phyloP scores from a whole-genome alignment of 1,140 invertebrate species.

The Macrobrachium nipponense region DNA sequence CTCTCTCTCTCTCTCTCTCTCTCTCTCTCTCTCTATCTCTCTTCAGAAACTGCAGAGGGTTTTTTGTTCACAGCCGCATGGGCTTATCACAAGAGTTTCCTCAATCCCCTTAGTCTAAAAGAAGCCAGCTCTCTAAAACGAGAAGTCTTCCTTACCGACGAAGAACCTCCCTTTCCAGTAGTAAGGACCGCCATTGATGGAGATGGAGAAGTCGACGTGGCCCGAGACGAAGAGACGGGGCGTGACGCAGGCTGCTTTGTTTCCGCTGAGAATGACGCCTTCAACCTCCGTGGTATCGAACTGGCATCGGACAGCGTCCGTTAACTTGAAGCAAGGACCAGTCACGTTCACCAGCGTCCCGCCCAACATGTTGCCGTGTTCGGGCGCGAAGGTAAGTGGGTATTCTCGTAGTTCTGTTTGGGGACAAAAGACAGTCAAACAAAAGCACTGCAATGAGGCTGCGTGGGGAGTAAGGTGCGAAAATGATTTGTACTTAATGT shows the following conservation, averaged over 20 bases:
- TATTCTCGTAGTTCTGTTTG: constrained; percentile 59
- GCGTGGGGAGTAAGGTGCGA: too few relatives aligned
- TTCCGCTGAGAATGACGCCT: constrained; percentile 68
- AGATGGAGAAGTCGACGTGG: constrained; percentile 88
- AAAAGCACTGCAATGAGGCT: too few relatives aligned
- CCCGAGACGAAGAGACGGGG: constrained; percentile 90
- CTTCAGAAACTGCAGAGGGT: not conserved
- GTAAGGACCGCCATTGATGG: constrained; percentile 81
- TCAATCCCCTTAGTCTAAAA: too few relatives aligned
- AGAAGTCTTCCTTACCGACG: constrained; percentile 77
- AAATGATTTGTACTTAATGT: too few relatives aligned
- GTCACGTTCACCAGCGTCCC: constrained; percentile 95
- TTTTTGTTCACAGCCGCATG: not conserved
- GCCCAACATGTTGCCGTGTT: constrained; percentile 95
- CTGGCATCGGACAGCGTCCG: constrained; percentile 80
- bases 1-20: not conserved
- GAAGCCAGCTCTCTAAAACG: too few relatives aligned
- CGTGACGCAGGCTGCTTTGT: constrained; percentile 89
- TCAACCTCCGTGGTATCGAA: constrained; percentile 68
- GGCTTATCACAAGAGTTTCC: not conserved
- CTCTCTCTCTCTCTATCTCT: not conserved
- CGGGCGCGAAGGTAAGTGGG: constrained; percentile 87
- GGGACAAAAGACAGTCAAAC: not conserved
- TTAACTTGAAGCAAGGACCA: constrained; percentile 86
- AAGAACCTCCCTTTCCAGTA: constrained; percentile 94